These are phyloP conservation scores for Ditula angustiorana DNA, from an alignment of 2,888 invertebrate species.

Conservation along the genomic window DNA sequence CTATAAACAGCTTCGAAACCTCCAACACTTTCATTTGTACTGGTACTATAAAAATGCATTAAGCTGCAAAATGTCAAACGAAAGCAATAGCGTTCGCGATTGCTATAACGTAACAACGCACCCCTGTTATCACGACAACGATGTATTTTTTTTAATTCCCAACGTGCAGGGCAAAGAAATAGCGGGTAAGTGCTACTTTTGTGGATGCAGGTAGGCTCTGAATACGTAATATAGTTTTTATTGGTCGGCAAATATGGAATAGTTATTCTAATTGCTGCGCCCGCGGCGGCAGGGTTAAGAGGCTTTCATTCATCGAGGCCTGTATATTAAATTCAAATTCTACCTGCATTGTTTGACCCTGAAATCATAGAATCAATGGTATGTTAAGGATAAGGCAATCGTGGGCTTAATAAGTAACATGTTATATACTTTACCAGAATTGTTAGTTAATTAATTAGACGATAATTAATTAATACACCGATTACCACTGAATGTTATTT, in stretches of 20 bases:
- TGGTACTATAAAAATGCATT: no score
- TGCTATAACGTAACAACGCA: background rate
- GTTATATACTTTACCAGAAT: no score
- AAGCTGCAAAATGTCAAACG: background rate
- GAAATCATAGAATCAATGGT: no score
- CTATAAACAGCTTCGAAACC: no score
- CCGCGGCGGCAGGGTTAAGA: slow-evolving; percentile 8
- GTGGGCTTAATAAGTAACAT: no score
- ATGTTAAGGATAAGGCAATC: no score
- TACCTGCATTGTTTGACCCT: slow-evolving; percentile 16
- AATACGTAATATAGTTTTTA: slow-evolving; percentile 40
- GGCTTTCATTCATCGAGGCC: background rate
- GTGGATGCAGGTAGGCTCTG: slow-evolving; percentile 40
- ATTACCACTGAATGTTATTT: no score
- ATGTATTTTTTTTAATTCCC: background rate
- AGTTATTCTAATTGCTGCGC: slow-evolving; percentile 26
- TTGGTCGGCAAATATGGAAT: slow-evolving; percentile 11
- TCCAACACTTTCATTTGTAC: no score
- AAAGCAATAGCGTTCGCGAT: slow-evolving; percentile 14
- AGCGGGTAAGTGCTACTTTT: slow-evolving; percentile 56
- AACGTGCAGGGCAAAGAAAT: slow-evolving; percentile 42
- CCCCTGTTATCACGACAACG: background rate
- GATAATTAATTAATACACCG: no score
- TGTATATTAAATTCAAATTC: slow-evolving; percentile 7
- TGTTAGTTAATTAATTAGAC: no score